Evolutionary conservation across 2,888 invertebrate genomes (phyloP).

Genomic region (Dyspetes luteomarginatus): DNA sequence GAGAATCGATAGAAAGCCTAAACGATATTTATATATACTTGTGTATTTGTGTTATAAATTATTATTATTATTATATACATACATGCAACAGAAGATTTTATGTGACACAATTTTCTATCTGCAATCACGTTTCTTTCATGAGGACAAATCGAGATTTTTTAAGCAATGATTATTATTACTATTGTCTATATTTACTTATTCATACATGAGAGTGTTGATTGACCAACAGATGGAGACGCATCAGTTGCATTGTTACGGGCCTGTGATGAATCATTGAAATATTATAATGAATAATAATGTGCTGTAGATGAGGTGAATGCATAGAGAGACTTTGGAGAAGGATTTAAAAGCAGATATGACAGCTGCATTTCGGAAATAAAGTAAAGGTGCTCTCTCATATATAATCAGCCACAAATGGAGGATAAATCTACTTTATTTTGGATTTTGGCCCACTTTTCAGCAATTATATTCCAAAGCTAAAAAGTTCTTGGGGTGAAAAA

Average conservation of each 20-base stretch:
- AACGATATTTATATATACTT: constrained; percentile 22
- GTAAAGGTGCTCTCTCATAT: neutral
- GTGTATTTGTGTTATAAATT: neutral
- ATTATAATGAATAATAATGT: constrained; percentile 10
- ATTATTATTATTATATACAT: neutral
- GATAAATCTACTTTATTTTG: no score
- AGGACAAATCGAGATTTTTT: constrained; percentile 1
- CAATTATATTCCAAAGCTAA: no score
- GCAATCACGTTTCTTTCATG: neutral
- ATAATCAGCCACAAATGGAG: neutral
- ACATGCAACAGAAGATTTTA: neutral
- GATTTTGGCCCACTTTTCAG: no score
- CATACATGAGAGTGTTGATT: neutral
- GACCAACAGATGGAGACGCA: neutral
- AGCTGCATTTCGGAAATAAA: constrained; percentile 7
- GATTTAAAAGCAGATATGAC: constrained; percentile 24
- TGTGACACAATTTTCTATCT: constrained; percentile 32
- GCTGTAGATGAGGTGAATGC: neutral
- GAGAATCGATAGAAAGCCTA: constrained; percentile 34
- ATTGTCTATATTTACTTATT: neutral
- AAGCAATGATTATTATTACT: neutral
- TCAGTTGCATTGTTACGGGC: constrained; percentile 37
- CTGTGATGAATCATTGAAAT: constrained; percentile 44
- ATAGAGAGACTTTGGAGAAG: neutral
- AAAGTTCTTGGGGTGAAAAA: no score